phyloP scores from a whole-genome alignment of 2,113 vertebrate species.

The Corvus moneduloides region DNA sequence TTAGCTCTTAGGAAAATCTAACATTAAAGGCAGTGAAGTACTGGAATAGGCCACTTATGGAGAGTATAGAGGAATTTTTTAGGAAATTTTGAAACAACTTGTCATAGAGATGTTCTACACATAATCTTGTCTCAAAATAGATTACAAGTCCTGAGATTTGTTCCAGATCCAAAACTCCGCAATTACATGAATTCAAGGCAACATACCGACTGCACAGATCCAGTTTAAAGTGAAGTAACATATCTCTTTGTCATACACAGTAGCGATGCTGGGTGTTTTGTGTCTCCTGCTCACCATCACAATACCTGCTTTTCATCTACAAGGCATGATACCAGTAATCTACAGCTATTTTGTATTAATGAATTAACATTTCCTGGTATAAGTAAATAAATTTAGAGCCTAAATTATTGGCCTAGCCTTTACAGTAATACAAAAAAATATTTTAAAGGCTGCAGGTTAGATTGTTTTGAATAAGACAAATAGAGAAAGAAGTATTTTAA shows the following conservation, averaged over 20 bases:
- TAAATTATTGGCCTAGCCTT: not conserved
- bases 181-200: not conserved
- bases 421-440: not conserved
- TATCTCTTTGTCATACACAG: not conserved
- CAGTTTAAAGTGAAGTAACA: not conserved
- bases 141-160: not conserved
- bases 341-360: not conserved
- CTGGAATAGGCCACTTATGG: accelerated
- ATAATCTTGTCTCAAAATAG: not conserved
- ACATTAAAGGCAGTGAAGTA: not conserved
- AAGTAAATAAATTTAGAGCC: not conserved
- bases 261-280: not conserved
- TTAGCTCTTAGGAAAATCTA: not conserved
- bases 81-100: not conserved
- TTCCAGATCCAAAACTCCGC: not conserved
- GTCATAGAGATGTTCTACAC: not conserved
- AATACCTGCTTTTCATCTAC: not conserved
- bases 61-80: not conserved
- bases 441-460: not conserved
- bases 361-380: not conserved
- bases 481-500: not conserved
- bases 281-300: not conserved
- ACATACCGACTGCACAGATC: not conserved
- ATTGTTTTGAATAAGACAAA: not conserved
- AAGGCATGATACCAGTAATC: not conserved